Evolutionary conservation across 2,888 invertebrate species (phyloP).

Genomic region (Hirtodrosophila duncani): DNA sequence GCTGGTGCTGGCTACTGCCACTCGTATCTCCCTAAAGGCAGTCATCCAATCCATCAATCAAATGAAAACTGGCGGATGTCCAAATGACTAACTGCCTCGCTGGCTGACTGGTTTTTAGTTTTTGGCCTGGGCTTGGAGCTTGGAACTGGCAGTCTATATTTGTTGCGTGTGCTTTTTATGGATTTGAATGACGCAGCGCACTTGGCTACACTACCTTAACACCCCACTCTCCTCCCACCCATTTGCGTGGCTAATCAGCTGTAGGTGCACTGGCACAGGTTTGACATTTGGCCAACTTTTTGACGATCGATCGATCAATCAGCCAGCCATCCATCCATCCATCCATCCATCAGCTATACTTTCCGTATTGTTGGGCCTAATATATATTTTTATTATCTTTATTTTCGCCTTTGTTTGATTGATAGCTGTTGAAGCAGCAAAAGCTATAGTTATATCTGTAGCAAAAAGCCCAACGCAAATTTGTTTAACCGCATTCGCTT

Average conservation of each 20-base stretch:
- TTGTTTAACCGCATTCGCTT: too few species aligned
- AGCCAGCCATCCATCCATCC: constrained; percentile 67
- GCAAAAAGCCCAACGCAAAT: too few species aligned
- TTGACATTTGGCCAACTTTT: constrained; percentile 61
- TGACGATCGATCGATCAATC: constrained; percentile 65
- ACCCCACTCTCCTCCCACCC: constrained; percentile 12
- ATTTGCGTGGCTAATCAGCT: constrained; percentile 52
- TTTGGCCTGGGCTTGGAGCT: too few species aligned
- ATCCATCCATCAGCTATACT: too few species aligned
- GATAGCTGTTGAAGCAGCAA: too few species aligned
- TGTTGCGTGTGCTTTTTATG: constrained; percentile 46
- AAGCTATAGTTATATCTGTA: too few species aligned
- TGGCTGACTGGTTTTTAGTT: constrained; percentile 21
- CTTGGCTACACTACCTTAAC: constrained; percentile 32
- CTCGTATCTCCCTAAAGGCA: too few species aligned
- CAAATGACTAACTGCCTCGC: constrained; percentile 45
- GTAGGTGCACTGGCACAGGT: constrained; percentile 28
- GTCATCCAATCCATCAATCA: constrained; percentile 65
- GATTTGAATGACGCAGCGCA: constrained; percentile 64
- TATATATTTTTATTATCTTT: too few species aligned
- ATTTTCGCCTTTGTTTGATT: too few species aligned
- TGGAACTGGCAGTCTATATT: too few species aligned
- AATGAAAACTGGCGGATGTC: constrained; percentile 58
- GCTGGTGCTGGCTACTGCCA: too few species aligned
- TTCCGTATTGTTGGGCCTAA: too few species aligned